Base-by-base conservation (phyloP, 2,113 vertebrate species). In the Hippocampus zosterae region DNA sequence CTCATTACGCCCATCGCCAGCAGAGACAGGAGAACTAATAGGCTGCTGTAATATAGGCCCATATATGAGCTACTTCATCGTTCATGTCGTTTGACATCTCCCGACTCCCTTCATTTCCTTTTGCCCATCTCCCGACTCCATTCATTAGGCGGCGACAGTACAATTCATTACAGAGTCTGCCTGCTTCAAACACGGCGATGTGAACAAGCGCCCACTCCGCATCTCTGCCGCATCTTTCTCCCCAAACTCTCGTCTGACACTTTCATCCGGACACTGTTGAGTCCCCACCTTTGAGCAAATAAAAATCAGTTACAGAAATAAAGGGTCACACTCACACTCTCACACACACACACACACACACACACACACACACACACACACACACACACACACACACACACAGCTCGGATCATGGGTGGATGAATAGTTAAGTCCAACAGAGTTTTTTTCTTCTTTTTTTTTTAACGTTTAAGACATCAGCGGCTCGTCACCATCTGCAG, bases 71-170 rank as follows among this genome's bases (percentile, higher is more conserved):
- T 72, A 57, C 88, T 89, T 86, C 80, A 85, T 88, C 68, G 59
- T 83, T 88, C 87, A 87, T 84, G 77, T 77, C 63, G 76, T 80
- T 72, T 85, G 81, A 88, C 81, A 84, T 75, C 78, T 71, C 60
- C 76, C 78, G 75, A 75, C 73, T 85, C 69, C 79, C 71, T 84
- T 82, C 68, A 83, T 86, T 87, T 85, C 81, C 81, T 84, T 59
- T 76, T 69, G 68, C 74, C 67, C 77, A 61, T 83, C 72, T 82
- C 67, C 77, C 64, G 73, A 76, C 79, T 81, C 78, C 80, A 78
- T 89, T 89, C 77, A 90, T 91, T 91, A 91, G 74, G 73, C 76
- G n/a, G 60, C 75, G 79, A 84, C 80, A 85, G 79, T 84, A 81
- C 80, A 84, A 86, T 90, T 91, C 80, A 90, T 91, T 87, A 88